phyloP scores from a whole-genome alignment of 2,888 invertebrate genomes.

The Seira musarum region DNA sequence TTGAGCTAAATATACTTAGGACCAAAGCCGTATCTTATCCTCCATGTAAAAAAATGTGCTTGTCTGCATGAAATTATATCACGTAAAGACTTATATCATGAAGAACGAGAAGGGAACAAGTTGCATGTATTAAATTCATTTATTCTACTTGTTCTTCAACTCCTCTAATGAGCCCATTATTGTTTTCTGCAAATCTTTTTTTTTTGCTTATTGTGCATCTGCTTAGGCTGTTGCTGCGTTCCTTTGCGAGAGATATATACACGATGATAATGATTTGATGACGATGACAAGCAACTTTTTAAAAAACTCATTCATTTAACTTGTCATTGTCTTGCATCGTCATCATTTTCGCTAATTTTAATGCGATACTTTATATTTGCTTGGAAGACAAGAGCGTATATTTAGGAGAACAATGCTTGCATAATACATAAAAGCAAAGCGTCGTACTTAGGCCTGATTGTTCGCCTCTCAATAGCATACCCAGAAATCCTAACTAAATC shows the following conservation, averaged over 20 bases:
- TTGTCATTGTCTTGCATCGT: background rate
- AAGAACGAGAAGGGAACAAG: too few species aligned
- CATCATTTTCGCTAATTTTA: background rate
- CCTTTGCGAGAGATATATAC: background rate
- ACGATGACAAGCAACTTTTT: background rate
- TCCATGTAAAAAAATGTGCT: background rate
- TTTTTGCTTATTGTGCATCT: conserved; percentile 17
- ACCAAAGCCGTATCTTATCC: background rate
- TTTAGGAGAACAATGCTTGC: background rate
- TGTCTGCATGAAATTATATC: too few species aligned
- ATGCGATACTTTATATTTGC: background rate
- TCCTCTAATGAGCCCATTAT: conserved; percentile 50
- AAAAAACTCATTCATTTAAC: background rate
- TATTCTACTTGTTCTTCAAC: conserved; percentile 12
- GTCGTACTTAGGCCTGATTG: background rate
- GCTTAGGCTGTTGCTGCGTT: background rate
- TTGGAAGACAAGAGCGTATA: background rate
- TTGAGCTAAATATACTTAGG: background rate
- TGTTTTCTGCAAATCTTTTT: conserved; percentile 38
- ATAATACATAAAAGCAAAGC: background rate
- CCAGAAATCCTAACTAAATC: background rate
- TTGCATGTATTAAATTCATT: conserved; percentile 23
- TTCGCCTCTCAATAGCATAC: background rate
- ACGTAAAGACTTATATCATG: too few species aligned
- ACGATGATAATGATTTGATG: background rate